Evolutionary conservation across 2,113 vertebrate genomes (phyloP), one percentile per base, ranked within the genome.

Genomic region (Tautogolabrus adspersus): DNA sequence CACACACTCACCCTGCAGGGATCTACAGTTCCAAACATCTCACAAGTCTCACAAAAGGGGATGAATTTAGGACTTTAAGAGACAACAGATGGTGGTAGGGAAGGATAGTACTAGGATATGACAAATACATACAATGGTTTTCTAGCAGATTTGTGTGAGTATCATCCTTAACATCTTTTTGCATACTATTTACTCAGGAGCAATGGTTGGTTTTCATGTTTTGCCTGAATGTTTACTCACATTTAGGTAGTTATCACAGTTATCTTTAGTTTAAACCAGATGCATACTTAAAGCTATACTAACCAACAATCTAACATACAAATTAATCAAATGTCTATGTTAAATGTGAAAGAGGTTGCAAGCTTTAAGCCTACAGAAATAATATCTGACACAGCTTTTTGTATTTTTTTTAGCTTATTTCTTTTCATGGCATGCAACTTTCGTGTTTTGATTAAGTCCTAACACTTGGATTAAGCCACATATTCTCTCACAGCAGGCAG

Each of bases 1-100:
- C 72, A 74, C 67, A 77, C 63, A 77, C 47, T 49, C 68, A 78
- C 55, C 23, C 44, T 0, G 62, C 8, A 19, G 71, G 30, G 56
- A 69, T 74, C 70, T 56, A 55, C 23, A n/a, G 21, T 67, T 64
- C 87, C 75, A 84, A 87, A 77, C n/a, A 56, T 69, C 64, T 72
- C 72, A 61, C 19, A 46, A 72, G 18, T 42, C 51, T 80, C 23
- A 60, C 58, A 66, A 56, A 59, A 75, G 26, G 34, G 76, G 61
- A 67, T 60, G 37, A 65, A 61, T 70, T 67, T 42, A 65, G 66
- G 75, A 51, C 37, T 74, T 74, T 26, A 57, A 74, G 49, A 80
- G 74, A 79, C 51, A 79, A 77, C 61, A 77, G 42, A 74, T 38
- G 42, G 7, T 52, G 49, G 19, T 5, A 18, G 38, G 46, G 60